A percentile compares a stretch with the other conserved stretches of the same genome.
Conservation (phyloP, 1,140 invertebrate species). For the Bombus haemorrhoidalis region DNA sequence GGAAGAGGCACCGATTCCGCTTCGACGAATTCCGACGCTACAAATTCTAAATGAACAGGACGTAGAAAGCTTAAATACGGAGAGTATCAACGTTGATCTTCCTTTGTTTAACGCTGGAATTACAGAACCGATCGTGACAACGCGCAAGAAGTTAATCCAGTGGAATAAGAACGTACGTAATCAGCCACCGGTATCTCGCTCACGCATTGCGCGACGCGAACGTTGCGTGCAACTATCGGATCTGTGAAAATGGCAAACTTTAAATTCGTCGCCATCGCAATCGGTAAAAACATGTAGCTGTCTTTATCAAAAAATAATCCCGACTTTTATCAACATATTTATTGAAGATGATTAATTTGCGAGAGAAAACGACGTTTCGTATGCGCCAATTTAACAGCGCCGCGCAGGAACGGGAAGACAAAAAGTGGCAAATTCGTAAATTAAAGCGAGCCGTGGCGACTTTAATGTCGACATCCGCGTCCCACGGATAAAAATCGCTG, state of each 20-base stretch:
- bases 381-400: background rate
- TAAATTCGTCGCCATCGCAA: too few species aligned
- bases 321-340: too few species aligned
- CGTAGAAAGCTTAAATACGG: accelerated
- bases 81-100: too few species aligned
- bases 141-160: too few species aligned
- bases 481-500: background rate
- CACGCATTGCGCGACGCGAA: background rate
- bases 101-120: too few species aligned
- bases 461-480: background rate
- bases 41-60: too few species aligned
- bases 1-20: too few species aligned
- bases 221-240: background rate
- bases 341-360: too few species aligned
- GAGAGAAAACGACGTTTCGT: too few species aligned
- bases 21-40: too few species aligned
- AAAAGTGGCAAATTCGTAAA: background rate
- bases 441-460: background rate
- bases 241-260: background rate
- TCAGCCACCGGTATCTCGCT: background rate
- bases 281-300: background rate
- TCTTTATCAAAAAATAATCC: too few species aligned
- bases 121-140: too few species aligned
- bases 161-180: background rate
- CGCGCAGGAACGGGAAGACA: background rate